Evolutionary conservation across 2,797 vertebrate species (phyloP), one percentile per base, ranked within the genome.

Genomic region (Rhodeus uyekii): DNA sequence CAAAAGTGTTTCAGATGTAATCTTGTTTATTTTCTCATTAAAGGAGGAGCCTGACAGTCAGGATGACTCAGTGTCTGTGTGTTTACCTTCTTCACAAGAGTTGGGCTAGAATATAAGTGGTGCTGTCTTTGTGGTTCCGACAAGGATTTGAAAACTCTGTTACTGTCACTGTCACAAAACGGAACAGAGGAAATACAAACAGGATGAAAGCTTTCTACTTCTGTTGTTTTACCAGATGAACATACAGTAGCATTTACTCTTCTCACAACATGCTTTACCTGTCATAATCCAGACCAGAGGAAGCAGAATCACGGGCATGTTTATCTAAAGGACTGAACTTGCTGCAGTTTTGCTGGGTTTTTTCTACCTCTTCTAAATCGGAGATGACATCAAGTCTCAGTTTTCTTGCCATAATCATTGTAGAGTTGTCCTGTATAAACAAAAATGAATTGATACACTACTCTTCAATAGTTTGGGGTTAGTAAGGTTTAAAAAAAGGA

Each of bases 221-320:
- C 3, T 74, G 1, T 61, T 48, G 6, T 48, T 38, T 32, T 39
- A 22, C 5, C 36, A 58, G 19, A 69, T 19, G 1, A 78, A 24
- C 16, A 36, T 22, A 48, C 46, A 22, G 18, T 22, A 12, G 2
- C 8, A 58, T 44, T 16, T 61, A 13, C n/a, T 60, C 44, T 44
- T 64, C 22, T 24, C 5, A 19, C 27, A 44, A 29, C 29, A 72
- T 81, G 38, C 22, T 18, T 64, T 85, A 94, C 92, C 92, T 94
- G 78, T 93, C 89, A 32, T 84, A 86, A 46, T 93, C 87, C 13
- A 88, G 76, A 7, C 83, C 81, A 34, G 73, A 71, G 0, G 82
- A 89, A 0, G 87, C 68, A 48, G 83, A 84, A 58, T 64, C 85
- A 83, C 90, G 76, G 27, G 87, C 85, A 24, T 74, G 86, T 69